Evolutionary conservation across 2,888 invertebrate species (phyloP), one percentile per base, ranked within the genome.

Genomic region (Drosophila percnosoma): DNA sequence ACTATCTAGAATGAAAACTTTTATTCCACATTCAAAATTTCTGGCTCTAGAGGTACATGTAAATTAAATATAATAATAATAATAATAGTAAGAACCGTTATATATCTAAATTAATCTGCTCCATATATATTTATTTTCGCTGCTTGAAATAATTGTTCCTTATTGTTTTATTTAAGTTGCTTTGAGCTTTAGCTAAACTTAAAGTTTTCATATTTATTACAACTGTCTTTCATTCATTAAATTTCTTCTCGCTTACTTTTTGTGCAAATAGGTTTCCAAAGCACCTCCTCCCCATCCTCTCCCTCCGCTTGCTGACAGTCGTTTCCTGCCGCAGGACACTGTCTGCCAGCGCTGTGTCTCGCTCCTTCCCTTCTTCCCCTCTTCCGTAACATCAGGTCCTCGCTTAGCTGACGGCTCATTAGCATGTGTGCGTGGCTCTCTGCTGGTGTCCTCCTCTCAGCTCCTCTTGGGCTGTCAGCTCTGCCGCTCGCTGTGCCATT

Each of bases 341-440:
- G 70, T 24, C 62, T 53, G 66, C 42, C 42, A 55, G 48, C 55
- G 48, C 40, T 18, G 8, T 15, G 6, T 18, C 29, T 31, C 49
- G 29, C 42, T 21, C 24, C 51, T 5, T 21, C 3, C 58, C 36
- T 6, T 6, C 40, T 21, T 2, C 15, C 2, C 10, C n/a, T 34
- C 10, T 15, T 27, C 18, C 2, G 27, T 3, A 27, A n/a, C 38
- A 36, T n/a, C 55, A 55, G 27, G 15, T 31, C 65, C 68, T 60
- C 68, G 72, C 55, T 48, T 24, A 24, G 68, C 71, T 81, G 87
- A 78, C 75, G 80, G 73, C 85, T 88, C 85, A 87, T 85, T 85
- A 85, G 88, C 85, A 86, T 85, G 88, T 86, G 80, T 51, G 57
- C 57, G 55, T 52, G 52, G 18, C 55, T 18, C 33, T 48, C 38